A percentile compares a stretch with the other conserved stretches of the same genome.
phyloP scores from a whole-genome alignment of 2,113 vertebrate species.

The Melospiza melodia region DNA sequence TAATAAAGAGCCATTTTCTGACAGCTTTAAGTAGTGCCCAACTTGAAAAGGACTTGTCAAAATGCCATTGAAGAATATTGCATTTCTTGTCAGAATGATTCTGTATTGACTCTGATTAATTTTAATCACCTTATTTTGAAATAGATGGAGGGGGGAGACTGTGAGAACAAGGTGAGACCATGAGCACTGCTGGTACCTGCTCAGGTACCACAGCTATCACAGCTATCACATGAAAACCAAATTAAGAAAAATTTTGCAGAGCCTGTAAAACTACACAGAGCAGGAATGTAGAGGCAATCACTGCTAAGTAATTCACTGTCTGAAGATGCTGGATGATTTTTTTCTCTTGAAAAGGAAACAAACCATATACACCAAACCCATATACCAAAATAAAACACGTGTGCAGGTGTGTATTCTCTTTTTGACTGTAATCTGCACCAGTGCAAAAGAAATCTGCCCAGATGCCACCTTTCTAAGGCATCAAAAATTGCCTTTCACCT shows the following conservation, averaged over 20 bases:
- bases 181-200: fast-evolving
- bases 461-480: conserved; percentile 48
- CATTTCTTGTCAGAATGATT: not conserved
- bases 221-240: not conserved
- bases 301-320: not conserved
- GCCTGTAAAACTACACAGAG: not conserved
- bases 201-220: not conserved
- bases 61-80: not conserved
- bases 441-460: not conserved
- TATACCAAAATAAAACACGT: not conserved
- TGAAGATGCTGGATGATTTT: not conserved
- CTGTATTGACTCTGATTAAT: not conserved
- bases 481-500: conserved; percentile 38
- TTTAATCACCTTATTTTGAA: not conserved
- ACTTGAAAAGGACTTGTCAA: not conserved
- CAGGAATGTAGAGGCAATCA: not conserved
- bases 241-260: not conserved
- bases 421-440: not conserved
- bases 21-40: not conserved
- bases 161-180: not conserved
- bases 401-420: not conserved
- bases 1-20: not conserved
- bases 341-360: not conserved
- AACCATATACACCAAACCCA: not conserved
- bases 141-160: not conserved